Evolutionary conservation across 1,140 invertebrate species (phyloP).

Genomic region (Alviniconcha marisindica): DNA sequence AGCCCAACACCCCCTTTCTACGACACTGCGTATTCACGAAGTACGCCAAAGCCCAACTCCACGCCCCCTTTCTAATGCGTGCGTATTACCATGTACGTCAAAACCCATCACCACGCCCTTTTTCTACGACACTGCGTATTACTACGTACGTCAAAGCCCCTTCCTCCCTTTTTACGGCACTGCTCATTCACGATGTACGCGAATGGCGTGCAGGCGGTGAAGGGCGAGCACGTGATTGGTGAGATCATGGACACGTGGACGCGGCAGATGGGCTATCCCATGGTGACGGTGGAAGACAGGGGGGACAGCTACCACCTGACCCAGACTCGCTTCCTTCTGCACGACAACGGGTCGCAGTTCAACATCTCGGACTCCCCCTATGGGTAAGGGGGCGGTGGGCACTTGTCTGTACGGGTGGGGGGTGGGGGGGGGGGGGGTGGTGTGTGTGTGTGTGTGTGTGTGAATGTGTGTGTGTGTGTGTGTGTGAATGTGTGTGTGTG

Average conservation of each 20-base stretch:
- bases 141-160: no score
- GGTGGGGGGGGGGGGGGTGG: background rate
- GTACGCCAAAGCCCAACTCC: no score
- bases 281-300: conserved; percentile 59
- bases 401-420: background rate
- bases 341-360: conserved; percentile 46
- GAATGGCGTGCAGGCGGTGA: conserved; percentile 46
- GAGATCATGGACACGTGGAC: conserved; percentile 77
- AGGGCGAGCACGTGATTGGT: conserved; percentile 57
- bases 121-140: no score
- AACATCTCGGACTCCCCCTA: conserved; percentile 46
- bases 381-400: conserved; percentile 37
- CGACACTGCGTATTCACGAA: no score
- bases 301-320: conserved; percentile 59
- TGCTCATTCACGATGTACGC: no score
- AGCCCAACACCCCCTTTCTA: no score
- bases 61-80: no score
- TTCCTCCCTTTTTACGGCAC: no score
- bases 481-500: conserved; percentile 13
- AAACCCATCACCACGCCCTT: no score
- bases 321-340: conserved; percentile 72
- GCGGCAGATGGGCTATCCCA: conserved; percentile 72
- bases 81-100: no score
- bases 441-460: conserved; percentile 2
- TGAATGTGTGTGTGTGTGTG: conserved; percentile 18